Evolutionary conservation across 2,113 vertebrate genomes (phyloP).

Genomic region (Columba janthina): DNA sequence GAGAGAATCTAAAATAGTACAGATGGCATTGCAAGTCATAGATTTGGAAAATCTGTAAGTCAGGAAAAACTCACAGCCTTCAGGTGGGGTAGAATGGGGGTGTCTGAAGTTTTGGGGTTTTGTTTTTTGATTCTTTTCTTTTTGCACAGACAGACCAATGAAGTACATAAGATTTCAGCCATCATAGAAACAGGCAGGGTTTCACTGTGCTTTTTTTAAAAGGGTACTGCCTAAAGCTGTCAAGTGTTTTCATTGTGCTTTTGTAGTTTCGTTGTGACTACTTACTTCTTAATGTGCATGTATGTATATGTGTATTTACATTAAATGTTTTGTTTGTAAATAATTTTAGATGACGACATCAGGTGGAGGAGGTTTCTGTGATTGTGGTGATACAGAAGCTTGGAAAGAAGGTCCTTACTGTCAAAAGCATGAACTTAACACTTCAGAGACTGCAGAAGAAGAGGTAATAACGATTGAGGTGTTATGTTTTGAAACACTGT

Average conservation of each 20-base stretch:
- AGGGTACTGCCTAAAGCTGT: not conserved
- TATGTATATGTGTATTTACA: not conserved
- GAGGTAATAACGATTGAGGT: slow-evolving; percentile 69
- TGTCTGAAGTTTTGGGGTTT: not conserved
- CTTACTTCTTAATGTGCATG: not conserved
- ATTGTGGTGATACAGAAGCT: slow-evolving; percentile 96
- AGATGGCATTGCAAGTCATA: not conserved
- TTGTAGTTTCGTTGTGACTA: not conserved
- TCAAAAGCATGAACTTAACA: slow-evolving; percentile 86
- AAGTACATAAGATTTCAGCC: not conserved
- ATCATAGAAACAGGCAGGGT: not conserved
- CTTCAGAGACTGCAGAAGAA: slow-evolving; percentile 76
- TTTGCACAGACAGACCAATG: too few relatives aligned
- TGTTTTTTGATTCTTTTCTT: not conserved
- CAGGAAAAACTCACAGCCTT: not conserved
- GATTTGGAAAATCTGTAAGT: not conserved
- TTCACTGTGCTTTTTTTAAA: not conserved
- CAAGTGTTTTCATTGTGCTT: not conserved
- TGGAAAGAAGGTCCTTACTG: slow-evolving; percentile 97
- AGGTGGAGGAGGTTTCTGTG: slow-evolving; percentile 95
- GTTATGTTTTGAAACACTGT: not conserved
- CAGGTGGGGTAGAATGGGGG: not conserved
- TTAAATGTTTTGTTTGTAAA: not conserved
- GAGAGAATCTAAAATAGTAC: not conserved
- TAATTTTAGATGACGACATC: slow-evolving; percentile 94